A percentile compares a stretch with the other conserved stretches of the same genome.
Conservation (phyloP, 2,888 invertebrate genomes). For the Sinohyriopsis cumingii region DNA sequence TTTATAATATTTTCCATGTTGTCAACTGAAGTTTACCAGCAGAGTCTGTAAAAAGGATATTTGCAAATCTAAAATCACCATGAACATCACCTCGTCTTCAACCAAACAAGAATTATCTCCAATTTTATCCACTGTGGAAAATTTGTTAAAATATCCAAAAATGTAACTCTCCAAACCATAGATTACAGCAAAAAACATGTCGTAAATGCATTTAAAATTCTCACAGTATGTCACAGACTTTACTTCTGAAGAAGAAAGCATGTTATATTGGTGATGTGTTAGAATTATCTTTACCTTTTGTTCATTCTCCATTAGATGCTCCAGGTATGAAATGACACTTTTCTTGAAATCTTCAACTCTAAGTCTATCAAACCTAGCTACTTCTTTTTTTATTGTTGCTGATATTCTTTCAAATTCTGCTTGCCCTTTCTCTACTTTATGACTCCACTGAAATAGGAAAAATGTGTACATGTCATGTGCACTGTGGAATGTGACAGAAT, state of each 20-base stretch:
- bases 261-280: background rate
- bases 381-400: slow-evolving; percentile 92
- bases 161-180: no score
- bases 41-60: no score
- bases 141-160: background rate
- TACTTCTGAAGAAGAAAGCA: background rate
- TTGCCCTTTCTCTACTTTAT: slow-evolving; percentile 96
- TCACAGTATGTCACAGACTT: background rate
- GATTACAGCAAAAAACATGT: background rate
- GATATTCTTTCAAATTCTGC: slow-evolving; percentile 97
- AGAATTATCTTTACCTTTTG: slow-evolving; percentile 81
- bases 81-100: no score
- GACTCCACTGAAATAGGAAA: slow-evolving; percentile 83
- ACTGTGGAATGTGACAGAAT: no score
- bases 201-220: no score
- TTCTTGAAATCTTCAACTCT: slow-evolving; percentile 92
- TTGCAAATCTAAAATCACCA: no score
- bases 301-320: slow-evolving; percentile 94
- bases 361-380: slow-evolving; percentile 91
- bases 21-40: no score
- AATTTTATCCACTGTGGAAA: background rate
- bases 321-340: slow-evolving; percentile 91
- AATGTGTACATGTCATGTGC: background rate
- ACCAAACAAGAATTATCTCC: no score
- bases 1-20: no score